phyloP scores from a whole-genome alignment of 2,888 invertebrate species.

The Neoascia interrupta region DNA sequence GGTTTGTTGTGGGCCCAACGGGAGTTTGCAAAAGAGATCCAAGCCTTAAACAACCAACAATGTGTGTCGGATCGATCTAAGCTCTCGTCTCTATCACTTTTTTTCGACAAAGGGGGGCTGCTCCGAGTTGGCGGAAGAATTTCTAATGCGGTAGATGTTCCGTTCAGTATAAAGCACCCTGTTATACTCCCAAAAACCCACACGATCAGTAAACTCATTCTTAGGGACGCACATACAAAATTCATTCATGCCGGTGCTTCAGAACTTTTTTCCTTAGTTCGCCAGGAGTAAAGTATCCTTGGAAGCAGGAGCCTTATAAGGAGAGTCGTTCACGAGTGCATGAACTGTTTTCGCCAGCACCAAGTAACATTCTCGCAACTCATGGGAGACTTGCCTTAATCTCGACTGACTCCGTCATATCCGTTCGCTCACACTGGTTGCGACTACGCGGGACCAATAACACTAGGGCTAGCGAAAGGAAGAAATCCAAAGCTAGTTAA shows the following conservation, averaged over 20 bases:
- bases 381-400: slow-evolving; percentile 49
- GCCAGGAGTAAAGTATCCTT: slow-evolving; percentile 43
- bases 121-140: slow-evolving; percentile 4
- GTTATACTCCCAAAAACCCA: slow-evolving; percentile 39
- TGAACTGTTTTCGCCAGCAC: slow-evolving; percentile 39
- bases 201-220: not conserved
- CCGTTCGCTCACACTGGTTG: slow-evolving; percentile 3
- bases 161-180: slow-evolving; percentile 23
- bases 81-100: slow-evolving; percentile 5
- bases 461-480: not conserved
- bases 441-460: slow-evolving; percentile 8
- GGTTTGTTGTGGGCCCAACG: not conserved
- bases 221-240: not conserved
- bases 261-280: not conserved
- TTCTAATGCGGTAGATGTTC: not conserved
- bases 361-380: slow-evolving; percentile 22
- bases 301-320: slow-evolving; percentile 29
- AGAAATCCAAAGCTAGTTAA: slow-evolving; percentile 13
- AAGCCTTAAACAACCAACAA: not conserved
- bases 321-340: slow-evolving; percentile 33
- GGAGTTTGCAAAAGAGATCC: not conserved
- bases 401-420: slow-evolving; percentile 6
- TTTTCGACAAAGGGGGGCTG: not conserved
- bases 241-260: slow-evolving; percentile 22
- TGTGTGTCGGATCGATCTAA: not conserved